These are phyloP conservation scores for Megaustenia siamemsis DNA, from an alignment of 2,888 invertebrate species.

Conservation along the genomic window DNA sequence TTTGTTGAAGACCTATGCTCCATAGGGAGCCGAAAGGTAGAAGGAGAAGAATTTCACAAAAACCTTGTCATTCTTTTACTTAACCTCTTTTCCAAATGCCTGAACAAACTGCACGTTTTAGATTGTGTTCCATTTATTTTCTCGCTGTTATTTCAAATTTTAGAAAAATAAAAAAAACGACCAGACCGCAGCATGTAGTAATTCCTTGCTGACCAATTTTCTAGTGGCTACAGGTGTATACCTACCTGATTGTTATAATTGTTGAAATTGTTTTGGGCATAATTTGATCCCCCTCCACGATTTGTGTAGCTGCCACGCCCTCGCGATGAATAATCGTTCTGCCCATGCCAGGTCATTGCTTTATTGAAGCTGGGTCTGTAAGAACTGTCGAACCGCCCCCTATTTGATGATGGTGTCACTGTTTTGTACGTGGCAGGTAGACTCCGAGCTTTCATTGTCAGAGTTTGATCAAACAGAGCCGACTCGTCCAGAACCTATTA, in stretches of 20 bases:
- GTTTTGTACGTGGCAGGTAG: slow-evolving; percentile 44
- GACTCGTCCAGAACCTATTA: slow-evolving; percentile 46
- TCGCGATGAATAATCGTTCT: slow-evolving; percentile 37
- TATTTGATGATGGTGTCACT: neutral
- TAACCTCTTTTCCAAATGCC: no score
- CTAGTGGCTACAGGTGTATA: no score
- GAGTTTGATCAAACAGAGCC: slow-evolving; percentile 27
- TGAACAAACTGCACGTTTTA: no score
- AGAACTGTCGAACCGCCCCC: slow-evolving; percentile 27
- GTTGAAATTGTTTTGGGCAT: slow-evolving; percentile 31
- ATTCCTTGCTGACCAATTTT: no score
- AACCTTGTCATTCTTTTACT: no score
- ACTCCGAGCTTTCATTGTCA: slow-evolving; percentile 42
- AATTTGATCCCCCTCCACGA: slow-evolving; percentile 22
- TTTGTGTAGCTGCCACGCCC: slow-evolving; percentile 43
- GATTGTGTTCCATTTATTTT: no score
- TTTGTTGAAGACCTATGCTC: no score
- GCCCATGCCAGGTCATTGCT: slow-evolving; percentile 46
- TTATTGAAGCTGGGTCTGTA: slow-evolving; percentile 40
- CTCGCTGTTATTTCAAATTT: no score
- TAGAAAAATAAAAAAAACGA: no score
- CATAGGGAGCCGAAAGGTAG: no score
- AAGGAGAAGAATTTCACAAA: no score
- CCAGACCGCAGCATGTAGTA: no score
- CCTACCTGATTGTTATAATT: slow-evolving; percentile 29